Evolutionary conservation across 2,113 vertebrate species (phyloP).

Genomic region (Rhabdornis inornatus): DNA sequence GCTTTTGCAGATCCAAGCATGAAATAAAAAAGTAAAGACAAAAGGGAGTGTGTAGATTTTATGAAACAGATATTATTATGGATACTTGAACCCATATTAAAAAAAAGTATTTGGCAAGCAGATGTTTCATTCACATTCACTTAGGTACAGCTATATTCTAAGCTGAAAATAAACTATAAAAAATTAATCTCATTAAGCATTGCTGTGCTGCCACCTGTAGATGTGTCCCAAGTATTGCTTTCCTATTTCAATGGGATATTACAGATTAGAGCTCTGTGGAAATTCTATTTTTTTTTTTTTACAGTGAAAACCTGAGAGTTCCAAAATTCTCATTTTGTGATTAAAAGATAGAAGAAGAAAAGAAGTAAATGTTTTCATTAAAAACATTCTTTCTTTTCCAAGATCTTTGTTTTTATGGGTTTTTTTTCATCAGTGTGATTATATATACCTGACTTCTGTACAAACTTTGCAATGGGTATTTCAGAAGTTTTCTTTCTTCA

Average conservation of each 20-base stretch:
- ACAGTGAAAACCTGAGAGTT: not conserved
- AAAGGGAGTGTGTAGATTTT: not conserved
- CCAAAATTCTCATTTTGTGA: not conserved
- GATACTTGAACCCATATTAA: not conserved
- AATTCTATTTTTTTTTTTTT: not conserved
- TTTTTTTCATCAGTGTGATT: not conserved
- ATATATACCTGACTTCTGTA: not conserved
- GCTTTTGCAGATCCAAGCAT: not conserved
- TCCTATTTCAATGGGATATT: not conserved
- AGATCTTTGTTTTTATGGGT: rapidly evolving
- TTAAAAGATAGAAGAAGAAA: not conserved
- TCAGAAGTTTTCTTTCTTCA: not conserved
- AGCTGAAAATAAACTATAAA: not conserved
- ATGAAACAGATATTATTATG: not conserved
- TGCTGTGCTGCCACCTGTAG: conserved; percentile 51
- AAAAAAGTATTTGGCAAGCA: not conserved
- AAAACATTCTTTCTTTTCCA: not conserved
- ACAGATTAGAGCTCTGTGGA: not conserved
- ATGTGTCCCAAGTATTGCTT: not conserved
- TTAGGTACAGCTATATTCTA: not conserved
- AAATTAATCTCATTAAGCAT: not conserved
- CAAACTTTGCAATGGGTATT: not conserved
- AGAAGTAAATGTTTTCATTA: not conserved
- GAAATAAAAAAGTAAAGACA: not conserved
- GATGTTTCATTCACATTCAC: not conserved